These are phyloP conservation scores for Eupithecia tripunctaria DNA, from an alignment of 2,888 invertebrate species.

Conservation along the genomic window DNA sequence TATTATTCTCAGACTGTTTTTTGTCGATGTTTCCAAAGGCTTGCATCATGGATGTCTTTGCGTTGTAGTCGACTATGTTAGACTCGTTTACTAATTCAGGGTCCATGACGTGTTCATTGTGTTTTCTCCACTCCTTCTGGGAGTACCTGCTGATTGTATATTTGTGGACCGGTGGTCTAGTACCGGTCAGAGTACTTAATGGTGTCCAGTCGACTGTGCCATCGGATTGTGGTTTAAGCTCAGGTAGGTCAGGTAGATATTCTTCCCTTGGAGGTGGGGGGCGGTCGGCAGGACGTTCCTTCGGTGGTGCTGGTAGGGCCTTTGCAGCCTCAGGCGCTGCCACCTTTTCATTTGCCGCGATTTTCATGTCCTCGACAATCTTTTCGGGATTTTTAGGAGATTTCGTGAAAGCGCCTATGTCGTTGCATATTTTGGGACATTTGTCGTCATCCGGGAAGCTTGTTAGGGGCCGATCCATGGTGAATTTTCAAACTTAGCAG, in stretches of 20 bases:
- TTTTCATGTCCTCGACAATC: slow-evolving; percentile 46
- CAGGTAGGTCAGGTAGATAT: slow-evolving; percentile 50
- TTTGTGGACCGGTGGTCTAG: slow-evolving; percentile 89
- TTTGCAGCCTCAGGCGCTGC: not conserved
- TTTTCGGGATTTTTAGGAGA: slow-evolving; percentile 57
- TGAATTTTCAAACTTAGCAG: slow-evolving; percentile 16
- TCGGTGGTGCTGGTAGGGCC: not conserved
- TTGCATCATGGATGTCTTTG: slow-evolving; percentile 86
- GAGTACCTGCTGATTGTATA: slow-evolving; percentile 90
- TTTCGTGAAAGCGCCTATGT: slow-evolving; percentile 71
- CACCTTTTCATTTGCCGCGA: not conserved
- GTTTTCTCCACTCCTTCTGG: slow-evolving; percentile 88
- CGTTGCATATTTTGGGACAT: slow-evolving; percentile 69
- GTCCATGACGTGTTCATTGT: slow-evolving; percentile 83
- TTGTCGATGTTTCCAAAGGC: slow-evolving; percentile 87
- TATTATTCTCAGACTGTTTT: slow-evolving; percentile 87
- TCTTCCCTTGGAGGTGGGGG: not conserved
- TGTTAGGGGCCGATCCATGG: slow-evolving; percentile 45
- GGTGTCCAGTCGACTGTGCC: slow-evolving; percentile 91
- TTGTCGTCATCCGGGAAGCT: slow-evolving; percentile 65
- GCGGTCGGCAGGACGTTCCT: not conserved
- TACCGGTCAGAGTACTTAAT: slow-evolving; percentile 87
- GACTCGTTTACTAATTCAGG: slow-evolving; percentile 80
- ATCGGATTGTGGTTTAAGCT: slow-evolving; percentile 86
- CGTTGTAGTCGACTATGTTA: slow-evolving; percentile 85